Percentiles rank a stretch among this genome's conserved stretches.
Conservation (phyloP, 2,113 vertebrate genomes). For the Chiloscyllium plagiosum region DNA sequence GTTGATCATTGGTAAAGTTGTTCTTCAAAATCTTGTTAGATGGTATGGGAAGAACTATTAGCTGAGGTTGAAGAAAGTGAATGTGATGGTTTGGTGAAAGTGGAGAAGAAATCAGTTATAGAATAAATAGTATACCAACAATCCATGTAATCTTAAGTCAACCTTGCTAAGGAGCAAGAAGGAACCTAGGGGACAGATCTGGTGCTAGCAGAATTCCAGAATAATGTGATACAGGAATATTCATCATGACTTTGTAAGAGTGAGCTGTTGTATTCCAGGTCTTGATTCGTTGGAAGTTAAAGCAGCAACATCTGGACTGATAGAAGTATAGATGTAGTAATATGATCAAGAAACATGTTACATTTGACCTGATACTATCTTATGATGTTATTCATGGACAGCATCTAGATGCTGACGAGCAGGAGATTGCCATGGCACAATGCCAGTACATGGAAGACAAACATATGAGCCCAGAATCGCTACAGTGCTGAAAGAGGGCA, state of each 20-base stretch:
- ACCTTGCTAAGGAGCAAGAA: background rate
- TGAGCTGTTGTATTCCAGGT: background rate
- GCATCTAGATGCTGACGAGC: background rate
- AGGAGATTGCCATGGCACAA: background rate
- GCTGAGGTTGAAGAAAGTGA: background rate
- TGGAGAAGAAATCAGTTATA: background rate
- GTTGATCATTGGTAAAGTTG: background rate
- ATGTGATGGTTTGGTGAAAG: background rate
- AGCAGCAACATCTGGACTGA: background rate
- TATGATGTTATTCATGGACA: background rate
- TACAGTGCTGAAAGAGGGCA: too few species aligned
- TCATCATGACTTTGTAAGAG: background rate
- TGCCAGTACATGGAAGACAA: background rate
- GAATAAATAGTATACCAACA: background rate
- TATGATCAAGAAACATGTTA: background rate
- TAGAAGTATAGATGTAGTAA: background rate
- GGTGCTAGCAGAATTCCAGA: background rate
- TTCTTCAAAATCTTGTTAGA: background rate
- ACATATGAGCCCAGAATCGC: too few species aligned
- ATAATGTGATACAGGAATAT: background rate
- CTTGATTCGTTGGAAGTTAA: background rate
- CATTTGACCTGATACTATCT: background rate
- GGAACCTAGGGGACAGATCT: background rate
- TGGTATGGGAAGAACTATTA: background rate
- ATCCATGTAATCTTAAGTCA: background rate